These are phyloP conservation scores for Drosophila mimica DNA, from an alignment of 2,888 invertebrate species.

Conservation along the genomic window DNA sequence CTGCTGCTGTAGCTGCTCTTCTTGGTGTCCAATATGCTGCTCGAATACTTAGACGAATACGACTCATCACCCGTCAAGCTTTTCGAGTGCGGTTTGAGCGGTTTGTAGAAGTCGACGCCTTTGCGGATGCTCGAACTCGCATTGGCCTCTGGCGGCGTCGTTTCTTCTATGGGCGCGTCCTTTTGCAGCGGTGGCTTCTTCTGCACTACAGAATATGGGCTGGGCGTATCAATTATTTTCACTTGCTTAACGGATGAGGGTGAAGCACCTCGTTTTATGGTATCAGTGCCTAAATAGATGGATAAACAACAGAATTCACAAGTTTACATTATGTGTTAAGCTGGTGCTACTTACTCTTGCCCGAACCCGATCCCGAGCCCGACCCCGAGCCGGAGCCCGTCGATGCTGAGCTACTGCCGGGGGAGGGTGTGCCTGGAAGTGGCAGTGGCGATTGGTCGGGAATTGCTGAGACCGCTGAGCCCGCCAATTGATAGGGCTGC, in stretches of 20 bases:
- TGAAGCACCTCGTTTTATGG: conserved; percentile 85
- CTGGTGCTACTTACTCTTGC: conserved; percentile 78
- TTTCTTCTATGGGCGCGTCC: conserved; percentile 70
- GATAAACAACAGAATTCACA: not conserved
- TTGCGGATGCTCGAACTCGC: conserved; percentile 58
- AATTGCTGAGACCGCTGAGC: conserved; percentile 87
- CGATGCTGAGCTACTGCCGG: conserved; percentile 94
- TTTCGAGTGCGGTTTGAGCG: conserved; percentile 80
- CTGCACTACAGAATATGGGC: conserved; percentile 83
- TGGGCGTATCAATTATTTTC: conserved; percentile 83
- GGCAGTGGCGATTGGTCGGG: conserved; percentile 88
- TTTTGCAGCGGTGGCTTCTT: conserved; percentile 78
- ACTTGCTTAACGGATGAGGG: conserved; percentile 84
- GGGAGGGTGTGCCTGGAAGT: conserved; percentile 91
- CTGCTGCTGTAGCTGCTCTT: conserved; percentile 66
- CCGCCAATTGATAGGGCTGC: conserved; percentile 86
- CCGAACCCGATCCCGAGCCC: conserved; percentile 87
- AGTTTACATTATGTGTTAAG: not conserved
- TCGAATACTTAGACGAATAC: conserved; percentile 67
- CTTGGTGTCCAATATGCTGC: conserved; percentile 66
- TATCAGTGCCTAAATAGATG: conserved; percentile 83
- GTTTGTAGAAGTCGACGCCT: conserved; percentile 82
- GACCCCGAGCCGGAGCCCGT: conserved; percentile 91
- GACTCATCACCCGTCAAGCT: conserved; percentile 57
- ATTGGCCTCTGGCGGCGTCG: conserved; percentile 62